Base-by-base conservation (phyloP, 2,888 invertebrate species). In the Calliopum simillimum region DNA sequence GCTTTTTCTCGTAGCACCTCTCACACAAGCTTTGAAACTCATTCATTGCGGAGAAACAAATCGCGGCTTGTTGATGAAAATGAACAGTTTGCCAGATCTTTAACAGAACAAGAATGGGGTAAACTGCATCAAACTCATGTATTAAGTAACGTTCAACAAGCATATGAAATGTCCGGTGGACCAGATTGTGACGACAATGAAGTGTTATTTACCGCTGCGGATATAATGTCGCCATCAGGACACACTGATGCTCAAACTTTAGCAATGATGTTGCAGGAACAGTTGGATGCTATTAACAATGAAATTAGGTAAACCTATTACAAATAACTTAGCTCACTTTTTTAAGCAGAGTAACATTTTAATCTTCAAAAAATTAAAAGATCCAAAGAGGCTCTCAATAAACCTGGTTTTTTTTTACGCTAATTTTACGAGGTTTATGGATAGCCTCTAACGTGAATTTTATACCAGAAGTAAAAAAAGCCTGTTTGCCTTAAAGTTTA, bases 231-330 rank as follows among this genome's bases (percentile, higher is more conserved):
- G 53, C 93, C 93, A 0, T 88, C 88, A 1, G 90, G 92, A 0
- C 92, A 92, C 84, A 94, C 96, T 3, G 99, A 99, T 87, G 98
- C 99, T 61, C 99, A 99, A 82, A 97, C 98, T 0, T 88, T 99
- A 76, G 99, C 99, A 59, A 92, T 98, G 85, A 98, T 99, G 97
- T 90, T 99, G 79, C 99, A 99, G 86, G 99, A 99, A 82, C 98
- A 99, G 87, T 89, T 99, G 75, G 99, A 99, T 88, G 99, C 99
- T 82, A 99, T 99, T 86, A 99, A 99, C 88, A 98, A 98, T 81
- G 99, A 99, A 90, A 99, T 99, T 81, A 90, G 86, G 81, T 78
- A 74, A 43, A 58, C 59, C 13, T 44, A 12, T 14, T n/a, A n/a
- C n/a, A n/a, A n/a, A n/a, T n/a, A n/a, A n/a, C n/a, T n/a, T n/a